phyloP scores from a whole-genome alignment of 1,140 invertebrate genomes.

The Trachymyrmex cornetzi region DNA sequence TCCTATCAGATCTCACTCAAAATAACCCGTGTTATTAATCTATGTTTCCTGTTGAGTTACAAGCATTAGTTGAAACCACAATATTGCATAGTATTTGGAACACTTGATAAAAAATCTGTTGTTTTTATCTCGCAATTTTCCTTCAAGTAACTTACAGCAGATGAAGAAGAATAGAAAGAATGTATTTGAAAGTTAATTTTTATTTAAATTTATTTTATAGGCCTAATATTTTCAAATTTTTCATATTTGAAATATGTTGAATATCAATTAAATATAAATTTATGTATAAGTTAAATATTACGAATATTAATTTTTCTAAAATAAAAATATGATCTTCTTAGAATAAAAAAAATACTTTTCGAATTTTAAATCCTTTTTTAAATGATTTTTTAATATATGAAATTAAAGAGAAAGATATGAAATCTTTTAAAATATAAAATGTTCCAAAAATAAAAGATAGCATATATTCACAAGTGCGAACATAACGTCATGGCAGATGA shows the following conservation, averaged over 20 bases:
- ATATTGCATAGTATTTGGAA: conserved; percentile 21
- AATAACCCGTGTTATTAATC: conserved; percentile 7
- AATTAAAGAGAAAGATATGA: background rate
- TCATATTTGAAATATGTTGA: background rate
- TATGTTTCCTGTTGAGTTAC: background rate
- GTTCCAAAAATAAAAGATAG: background rate
- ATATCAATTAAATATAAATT: background rate
- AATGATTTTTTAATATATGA: background rate
- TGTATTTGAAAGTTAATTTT: background rate
- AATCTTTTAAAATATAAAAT: background rate
- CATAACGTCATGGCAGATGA: conserved; percentile 22
- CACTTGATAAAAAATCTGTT: conserved; percentile 21
- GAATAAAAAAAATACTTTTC: background rate
- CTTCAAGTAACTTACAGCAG: background rate
- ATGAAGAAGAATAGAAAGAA: background rate
- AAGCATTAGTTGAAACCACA: conserved; percentile 18
- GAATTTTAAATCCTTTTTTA: background rate
- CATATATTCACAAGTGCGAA: conserved; percentile 38
- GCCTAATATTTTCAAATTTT: background rate
- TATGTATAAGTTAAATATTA: background rate
- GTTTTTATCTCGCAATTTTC: background rate
- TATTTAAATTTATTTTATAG: conserved; percentile 1
- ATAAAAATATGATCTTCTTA: background rate
- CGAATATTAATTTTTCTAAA: background rate
- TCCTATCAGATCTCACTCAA: background rate